Percentiles rank a stretch among this genome's conserved stretches.
Evolutionary conservation across 2,888 invertebrate species (phyloP).

Genomic region (Andrena bicolor): DNA sequence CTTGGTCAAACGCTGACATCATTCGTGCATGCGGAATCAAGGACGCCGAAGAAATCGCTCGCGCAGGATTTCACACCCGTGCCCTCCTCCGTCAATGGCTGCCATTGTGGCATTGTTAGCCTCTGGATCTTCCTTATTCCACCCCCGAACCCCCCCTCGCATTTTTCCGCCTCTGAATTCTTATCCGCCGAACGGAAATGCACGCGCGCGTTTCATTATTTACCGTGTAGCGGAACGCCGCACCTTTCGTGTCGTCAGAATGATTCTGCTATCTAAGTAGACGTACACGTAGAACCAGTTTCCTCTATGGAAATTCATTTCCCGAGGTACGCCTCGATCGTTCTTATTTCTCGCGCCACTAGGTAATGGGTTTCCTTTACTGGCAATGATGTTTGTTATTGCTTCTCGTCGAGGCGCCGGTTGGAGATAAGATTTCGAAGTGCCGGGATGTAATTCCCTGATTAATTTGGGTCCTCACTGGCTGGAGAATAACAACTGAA

Average conservation of each 20-base stretch:
- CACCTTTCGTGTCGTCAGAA: conserved; percentile 11
- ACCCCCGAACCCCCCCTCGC: neutral
- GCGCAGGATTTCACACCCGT: conserved; percentile 42
- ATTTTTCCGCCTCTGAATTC: neutral
- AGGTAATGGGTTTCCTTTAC: neutral
- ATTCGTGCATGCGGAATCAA: conserved; percentile 61
- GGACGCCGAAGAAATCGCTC: conserved; percentile 56
- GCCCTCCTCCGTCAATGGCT: neutral
- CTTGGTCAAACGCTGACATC: conserved; percentile 66
- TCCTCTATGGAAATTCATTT: conserved; percentile 16
- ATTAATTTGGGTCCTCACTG: too few species aligned
- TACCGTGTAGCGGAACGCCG: neutral
- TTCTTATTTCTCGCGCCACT: neutral
- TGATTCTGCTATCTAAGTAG: neutral
- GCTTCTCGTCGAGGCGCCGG: neutral
- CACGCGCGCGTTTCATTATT: conserved; percentile 14
- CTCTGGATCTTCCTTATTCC: neutral
- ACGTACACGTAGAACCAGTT: neutral
- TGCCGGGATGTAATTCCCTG: too few species aligned
- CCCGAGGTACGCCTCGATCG: neutral
- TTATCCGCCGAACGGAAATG: conserved; percentile 4
- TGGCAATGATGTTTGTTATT: conserved; percentile 1
- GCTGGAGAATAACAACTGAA: too few species aligned
- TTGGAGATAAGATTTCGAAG: neutral
- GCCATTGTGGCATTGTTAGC: conserved; percentile 9